Percentiles rank a stretch among this genome's conserved stretches.
Evolutionary conservation across 2,113 vertebrate genomes (phyloP).

Genomic region (Pteronura brasiliensis): DNA sequence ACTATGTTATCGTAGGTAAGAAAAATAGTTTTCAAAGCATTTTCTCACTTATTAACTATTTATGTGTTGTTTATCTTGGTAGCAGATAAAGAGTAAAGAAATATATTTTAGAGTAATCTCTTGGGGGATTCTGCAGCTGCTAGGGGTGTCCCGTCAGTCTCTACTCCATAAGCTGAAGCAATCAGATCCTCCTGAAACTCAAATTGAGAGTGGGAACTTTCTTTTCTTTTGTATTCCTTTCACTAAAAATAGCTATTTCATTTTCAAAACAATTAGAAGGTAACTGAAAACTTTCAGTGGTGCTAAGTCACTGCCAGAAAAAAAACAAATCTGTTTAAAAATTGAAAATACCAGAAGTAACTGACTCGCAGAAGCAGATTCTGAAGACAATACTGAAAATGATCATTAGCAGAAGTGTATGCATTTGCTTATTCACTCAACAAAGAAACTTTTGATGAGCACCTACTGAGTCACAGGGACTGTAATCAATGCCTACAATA

Average conservation of each 20-base stretch:
- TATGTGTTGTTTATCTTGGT: not conserved
- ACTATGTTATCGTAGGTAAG: not conserved
- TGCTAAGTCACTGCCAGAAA: slow-evolving; percentile 40
- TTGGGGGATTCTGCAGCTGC: not conserved
- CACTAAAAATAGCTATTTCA: slow-evolving; percentile 14
- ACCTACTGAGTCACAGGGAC: not conserved
- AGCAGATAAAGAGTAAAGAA: not conserved
- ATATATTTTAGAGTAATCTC: not conserved
- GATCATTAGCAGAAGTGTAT: not conserved
- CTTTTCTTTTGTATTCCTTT: slow-evolving; percentile 46
- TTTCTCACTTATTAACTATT: not conserved
- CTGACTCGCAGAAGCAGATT: not conserved
- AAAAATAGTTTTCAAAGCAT: not conserved
- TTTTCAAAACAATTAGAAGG: slow-evolving; percentile 53
- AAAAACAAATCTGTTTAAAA: slow-evolving; percentile 3
- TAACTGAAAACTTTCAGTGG: slow-evolving; percentile 42
- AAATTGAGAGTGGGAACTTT: slow-evolving; percentile 40
- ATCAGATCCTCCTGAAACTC: slow-evolving; percentile 36
- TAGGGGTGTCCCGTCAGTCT: not conserved
- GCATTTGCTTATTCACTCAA: not conserved
- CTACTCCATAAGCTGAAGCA: slow-evolving; percentile 21
- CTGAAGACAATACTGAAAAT: not conserved
- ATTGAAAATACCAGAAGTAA: not conserved
- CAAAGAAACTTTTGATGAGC: slow-evolving; percentile 6
- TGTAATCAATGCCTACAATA: not conserved